A percentile compares a stretch with the other conserved stretches of the same genome.
Conservation (phyloP, 2,113 vertebrate species). For the Rhea americana region DNA sequence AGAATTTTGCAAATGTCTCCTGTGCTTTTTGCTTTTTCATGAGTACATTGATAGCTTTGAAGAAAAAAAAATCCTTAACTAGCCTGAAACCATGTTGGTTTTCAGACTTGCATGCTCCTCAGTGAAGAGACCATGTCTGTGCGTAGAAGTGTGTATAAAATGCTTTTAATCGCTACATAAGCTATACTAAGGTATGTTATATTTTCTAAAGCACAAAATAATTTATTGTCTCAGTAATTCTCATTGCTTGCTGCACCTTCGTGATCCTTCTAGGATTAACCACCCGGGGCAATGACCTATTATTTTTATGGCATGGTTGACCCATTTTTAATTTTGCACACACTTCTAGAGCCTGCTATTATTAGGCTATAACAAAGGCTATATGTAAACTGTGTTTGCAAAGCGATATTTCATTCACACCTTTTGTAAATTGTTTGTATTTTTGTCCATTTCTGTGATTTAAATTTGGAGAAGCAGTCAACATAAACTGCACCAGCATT, state of each 20-base stretch:
- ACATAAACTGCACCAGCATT: not conserved
- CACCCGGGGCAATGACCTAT: not conserved
- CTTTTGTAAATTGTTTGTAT: not conserved
- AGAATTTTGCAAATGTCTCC: not conserved
- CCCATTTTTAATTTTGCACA: not conserved
- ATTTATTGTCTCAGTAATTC: slow-evolving; percentile 4
- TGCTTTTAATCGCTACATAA: not conserved
- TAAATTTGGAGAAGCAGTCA: not conserved
- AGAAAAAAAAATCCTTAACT: not conserved
- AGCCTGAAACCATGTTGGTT: not conserved
- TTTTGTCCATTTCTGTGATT: not conserved
- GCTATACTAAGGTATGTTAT: not conserved
- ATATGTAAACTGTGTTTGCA: not conserved
- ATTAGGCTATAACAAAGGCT: not conserved
- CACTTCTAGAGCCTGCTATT: not conserved
- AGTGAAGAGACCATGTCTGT: not conserved
- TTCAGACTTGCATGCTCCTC: not conserved
- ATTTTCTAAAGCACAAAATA: not conserved
- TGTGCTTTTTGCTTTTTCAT: not conserved
- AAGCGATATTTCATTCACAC: not conserved
- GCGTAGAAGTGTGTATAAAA: not conserved
- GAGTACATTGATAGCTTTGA: not conserved
- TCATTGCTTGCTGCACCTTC: not conserved
- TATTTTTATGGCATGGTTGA: not conserved
- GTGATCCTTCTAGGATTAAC: not conserved